These are phyloP conservation scores for Erebia palarica DNA, from an alignment of 2,888 invertebrate species.

Conservation along the genomic window DNA sequence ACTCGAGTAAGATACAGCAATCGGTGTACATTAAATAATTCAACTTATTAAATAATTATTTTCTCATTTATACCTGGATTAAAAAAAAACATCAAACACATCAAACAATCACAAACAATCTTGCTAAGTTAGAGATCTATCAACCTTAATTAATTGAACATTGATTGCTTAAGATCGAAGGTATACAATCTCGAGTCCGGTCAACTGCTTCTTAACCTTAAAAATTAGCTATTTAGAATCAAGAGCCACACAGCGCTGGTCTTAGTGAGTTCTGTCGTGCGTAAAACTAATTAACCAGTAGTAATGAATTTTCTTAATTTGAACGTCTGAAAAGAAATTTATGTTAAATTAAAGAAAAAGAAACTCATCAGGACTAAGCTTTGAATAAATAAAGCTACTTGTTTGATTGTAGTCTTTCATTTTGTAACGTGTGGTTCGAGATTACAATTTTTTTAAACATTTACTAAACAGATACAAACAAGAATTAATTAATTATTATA, in stretches of 20 bases:
- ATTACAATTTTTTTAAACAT: too few relatives aligned
- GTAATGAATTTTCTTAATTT: conserved; percentile 4
- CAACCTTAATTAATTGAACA: neutral
- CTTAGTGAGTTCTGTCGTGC: neutral
- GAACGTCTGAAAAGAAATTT: neutral
- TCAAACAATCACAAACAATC: neutral
- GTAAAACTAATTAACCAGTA: neutral
- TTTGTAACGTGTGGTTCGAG: too few relatives aligned
- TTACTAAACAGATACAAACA: too few relatives aligned
- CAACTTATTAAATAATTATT: too few relatives aligned
- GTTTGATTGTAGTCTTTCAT: too few relatives aligned
- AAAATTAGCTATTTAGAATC: neutral
- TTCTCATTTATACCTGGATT: too few relatives aligned
- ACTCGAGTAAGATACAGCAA: too few relatives aligned
- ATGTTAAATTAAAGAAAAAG: neutral
- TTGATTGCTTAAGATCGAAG: neutral
- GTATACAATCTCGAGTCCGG: neutral
- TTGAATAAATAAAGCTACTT: too few relatives aligned
- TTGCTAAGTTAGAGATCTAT: neutral
- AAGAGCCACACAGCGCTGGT: neutral
- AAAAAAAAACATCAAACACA: too few relatives aligned
- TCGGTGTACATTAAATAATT: too few relatives aligned
- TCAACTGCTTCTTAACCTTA: conserved; percentile 5
- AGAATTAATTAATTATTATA: too few relatives aligned
- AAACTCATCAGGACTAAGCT: too few relatives aligned